phyloP scores from a whole-genome alignment of 1,140 invertebrate species.

The Trichonephila inaurata region DNA sequence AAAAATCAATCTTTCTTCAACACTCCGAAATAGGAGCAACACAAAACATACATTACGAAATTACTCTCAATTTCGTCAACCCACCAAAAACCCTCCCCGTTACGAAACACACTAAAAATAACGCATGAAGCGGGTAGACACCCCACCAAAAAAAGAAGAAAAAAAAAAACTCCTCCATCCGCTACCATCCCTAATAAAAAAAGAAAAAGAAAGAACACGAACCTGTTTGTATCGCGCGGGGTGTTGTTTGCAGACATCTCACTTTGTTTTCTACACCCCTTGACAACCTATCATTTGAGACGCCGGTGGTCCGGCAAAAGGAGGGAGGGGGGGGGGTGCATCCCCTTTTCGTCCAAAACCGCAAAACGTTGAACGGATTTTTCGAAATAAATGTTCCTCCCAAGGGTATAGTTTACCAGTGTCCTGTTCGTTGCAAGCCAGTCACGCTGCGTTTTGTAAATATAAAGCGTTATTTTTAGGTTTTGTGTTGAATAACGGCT shows the following conservation, averaged over 20 bases:
- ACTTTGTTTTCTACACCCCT: constrained; percentile 64
- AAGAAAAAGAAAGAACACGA: neutral
- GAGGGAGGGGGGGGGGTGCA: too few relatives aligned
- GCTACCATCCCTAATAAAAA: neutral
- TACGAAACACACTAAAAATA: neutral
- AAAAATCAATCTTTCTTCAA: neutral
- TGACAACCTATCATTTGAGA: constrained; percentile 71
- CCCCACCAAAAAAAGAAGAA: neutral
- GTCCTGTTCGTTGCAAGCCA: neutral
- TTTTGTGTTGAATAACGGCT: neutral
- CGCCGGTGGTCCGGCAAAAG: constrained; percentile 29
- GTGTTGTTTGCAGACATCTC: constrained; percentile 67
- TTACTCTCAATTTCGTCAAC: neutral
- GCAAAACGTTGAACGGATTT: constrained; percentile 19
- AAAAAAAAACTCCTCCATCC: neutral
- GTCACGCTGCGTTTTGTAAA: neutral
- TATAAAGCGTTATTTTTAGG: neutral
- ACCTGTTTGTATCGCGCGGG: constrained; percentile 47
- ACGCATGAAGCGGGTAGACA: neutral
- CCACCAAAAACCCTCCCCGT: neutral
- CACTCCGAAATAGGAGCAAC: neutral
- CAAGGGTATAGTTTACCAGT: neutral
- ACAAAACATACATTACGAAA: neutral
- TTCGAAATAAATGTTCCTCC: neutral
- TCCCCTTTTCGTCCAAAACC: neutral